phyloP scores from a whole-genome alignment of 2,113 vertebrate species.

The Cricetomys ansorgei region DNA sequence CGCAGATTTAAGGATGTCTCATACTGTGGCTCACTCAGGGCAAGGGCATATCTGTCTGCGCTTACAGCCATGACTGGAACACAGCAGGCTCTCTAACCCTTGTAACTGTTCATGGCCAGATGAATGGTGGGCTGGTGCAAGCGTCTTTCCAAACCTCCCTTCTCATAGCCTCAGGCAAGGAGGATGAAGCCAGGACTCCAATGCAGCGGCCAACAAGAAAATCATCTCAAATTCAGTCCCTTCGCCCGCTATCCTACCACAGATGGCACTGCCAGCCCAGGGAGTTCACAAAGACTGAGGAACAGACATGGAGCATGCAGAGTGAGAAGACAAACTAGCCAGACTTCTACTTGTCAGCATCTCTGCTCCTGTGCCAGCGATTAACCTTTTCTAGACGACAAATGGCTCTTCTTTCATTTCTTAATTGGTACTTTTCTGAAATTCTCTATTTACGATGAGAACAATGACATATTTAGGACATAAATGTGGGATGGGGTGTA shows the following conservation, averaged over 20 bases:
- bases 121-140: neutral
- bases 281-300: neutral
- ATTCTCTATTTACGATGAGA: neutral
- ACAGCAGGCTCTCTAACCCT: neutral
- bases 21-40: neutral
- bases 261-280: neutral
- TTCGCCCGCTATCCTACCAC: neutral
- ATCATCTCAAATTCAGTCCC: neutral
- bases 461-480: neutral
- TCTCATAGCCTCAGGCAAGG: neutral
- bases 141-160: neutral
- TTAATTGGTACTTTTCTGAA: neutral
- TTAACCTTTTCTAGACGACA: neutral
- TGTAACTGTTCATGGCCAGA: neutral
- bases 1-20: neutral
- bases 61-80: neutral
- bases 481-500: neutral
- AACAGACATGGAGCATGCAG: neutral
- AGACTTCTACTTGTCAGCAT: neutral
- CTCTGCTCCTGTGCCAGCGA: neutral
- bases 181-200: neutral
- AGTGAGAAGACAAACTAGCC: accelerated
- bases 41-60: neutral
- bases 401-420: neutral
- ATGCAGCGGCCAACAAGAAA: neutral